Conservation (phyloP, 2,888 invertebrate species). For the Corythucha ciliata region DNA sequence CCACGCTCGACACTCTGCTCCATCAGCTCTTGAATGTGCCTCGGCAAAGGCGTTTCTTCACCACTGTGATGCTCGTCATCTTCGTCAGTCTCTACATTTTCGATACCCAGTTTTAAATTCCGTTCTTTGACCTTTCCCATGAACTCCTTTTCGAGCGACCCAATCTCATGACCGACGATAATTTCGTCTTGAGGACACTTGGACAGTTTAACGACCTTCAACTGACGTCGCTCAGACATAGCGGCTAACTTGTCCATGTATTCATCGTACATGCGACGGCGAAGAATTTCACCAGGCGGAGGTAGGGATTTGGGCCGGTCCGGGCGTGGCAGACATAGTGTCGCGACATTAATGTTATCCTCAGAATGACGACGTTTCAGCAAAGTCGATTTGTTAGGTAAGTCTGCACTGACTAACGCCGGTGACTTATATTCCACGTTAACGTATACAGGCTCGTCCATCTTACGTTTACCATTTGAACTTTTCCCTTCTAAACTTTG, state of each 20-base stretch:
- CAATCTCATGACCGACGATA: too few species aligned
- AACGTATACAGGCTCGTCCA: too few species aligned
- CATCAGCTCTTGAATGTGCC: conserved; percentile 70
- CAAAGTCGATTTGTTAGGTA: conserved; percentile 21
- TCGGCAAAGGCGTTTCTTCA: conserved; percentile 54
- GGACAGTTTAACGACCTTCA: conserved; percentile 71
- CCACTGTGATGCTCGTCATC: conserved; percentile 48
- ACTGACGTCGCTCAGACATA: conserved; percentile 64
- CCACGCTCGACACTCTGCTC: conserved; percentile 43
- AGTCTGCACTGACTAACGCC: not conserved
- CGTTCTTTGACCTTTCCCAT: conserved; percentile 64
- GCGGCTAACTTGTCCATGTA: conserved; percentile 70
- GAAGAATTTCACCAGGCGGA: conserved; percentile 50
- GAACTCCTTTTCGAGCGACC: conserved; percentile 50
- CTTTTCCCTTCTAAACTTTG: conserved; percentile 38
- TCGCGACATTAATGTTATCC: too few species aligned
- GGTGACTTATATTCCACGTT: too few species aligned
- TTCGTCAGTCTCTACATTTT: conserved; percentile 42
- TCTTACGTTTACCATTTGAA: conserved; percentile 25
- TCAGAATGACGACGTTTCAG: conserved; percentile 31
- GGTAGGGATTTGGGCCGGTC: conserved; percentile 40
- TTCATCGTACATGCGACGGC: conserved; percentile 76
- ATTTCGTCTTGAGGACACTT: conserved; percentile 41
- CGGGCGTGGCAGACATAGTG: too few species aligned
- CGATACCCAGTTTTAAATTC: conserved; percentile 58